Conservation (phyloP, 2,113 vertebrate species). For the Cyphomyrus discorhynchus region DNA sequence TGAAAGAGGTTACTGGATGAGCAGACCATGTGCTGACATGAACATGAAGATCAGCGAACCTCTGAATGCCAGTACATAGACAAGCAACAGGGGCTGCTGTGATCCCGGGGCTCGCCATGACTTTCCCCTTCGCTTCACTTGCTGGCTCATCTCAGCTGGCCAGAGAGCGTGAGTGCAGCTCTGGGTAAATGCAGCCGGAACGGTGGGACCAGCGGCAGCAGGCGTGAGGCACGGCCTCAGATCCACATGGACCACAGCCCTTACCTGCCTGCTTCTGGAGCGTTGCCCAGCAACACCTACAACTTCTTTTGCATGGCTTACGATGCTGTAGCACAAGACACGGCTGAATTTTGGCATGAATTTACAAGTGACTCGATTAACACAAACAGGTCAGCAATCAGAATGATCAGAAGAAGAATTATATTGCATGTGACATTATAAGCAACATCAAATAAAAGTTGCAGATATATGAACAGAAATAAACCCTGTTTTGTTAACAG, state of each 20-base stretch:
- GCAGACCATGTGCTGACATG: background rate
- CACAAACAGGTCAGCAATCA: background rate
- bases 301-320: background rate
- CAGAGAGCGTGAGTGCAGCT: background rate
- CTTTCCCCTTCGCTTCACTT: background rate
- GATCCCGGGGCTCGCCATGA: background rate
- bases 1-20: background rate
- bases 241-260: background rate
- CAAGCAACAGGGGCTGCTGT: background rate
- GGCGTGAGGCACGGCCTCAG: background rate
- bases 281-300: background rate
- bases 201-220: background rate
- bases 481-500: conserved; percentile 40
- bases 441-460: background rate
- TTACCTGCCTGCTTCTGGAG: conserved; percentile 15
- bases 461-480: conserved; percentile 26
- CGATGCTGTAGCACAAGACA: background rate
- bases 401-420: background rate
- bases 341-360: background rate
- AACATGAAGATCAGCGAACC: background rate
- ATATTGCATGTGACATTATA: background rate
- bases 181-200: background rate
- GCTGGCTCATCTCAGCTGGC: background rate
- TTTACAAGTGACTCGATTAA: background rate
- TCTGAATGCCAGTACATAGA: background rate